Percentiles rank a stretch among this genome's conserved stretches.
phyloP scores from a whole-genome alignment of 2,888 invertebrate species.

The Ceriagrion tenellum region DNA sequence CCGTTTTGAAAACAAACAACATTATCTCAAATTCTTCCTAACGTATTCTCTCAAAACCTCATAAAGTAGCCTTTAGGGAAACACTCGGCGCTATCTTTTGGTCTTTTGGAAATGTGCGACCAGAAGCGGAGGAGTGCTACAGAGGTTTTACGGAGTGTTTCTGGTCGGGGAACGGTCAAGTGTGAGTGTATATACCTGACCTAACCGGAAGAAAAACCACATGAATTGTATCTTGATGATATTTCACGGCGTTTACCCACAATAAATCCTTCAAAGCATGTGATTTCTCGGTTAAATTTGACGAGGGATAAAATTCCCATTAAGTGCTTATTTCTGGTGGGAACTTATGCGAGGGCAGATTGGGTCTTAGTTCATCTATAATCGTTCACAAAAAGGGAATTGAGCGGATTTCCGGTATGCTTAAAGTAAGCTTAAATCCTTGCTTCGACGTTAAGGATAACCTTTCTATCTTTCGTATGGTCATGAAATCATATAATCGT shows the following conservation, averaged over 20 bases:
- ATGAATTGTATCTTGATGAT: neutral
- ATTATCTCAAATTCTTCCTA: neutral
- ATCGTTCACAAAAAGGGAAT: too few relatives aligned
- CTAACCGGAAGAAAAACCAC: neutral
- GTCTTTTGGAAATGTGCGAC: neutral
- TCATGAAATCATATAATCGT: too few relatives aligned
- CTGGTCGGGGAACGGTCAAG: neutral
- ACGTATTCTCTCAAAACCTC: neutral
- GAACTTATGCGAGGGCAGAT: too few relatives aligned
- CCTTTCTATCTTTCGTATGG: too few relatives aligned
- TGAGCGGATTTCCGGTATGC: too few relatives aligned
- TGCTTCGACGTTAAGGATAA: too few relatives aligned
- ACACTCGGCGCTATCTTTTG: neutral
- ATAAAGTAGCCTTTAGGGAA: neutral
- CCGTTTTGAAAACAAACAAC: constrained; percentile 7
- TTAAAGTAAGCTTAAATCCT: too few relatives aligned
- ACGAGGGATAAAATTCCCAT: too few relatives aligned
- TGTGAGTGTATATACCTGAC: neutral
- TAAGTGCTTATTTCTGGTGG: too few relatives aligned
- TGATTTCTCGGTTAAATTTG: too few relatives aligned
- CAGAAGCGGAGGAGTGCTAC: neutral
- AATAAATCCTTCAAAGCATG: neutral
- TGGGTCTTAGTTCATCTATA: too few relatives aligned
- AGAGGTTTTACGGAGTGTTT: neutral
- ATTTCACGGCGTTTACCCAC: neutral